Conservation (phyloP, 2,888 invertebrate species). For the Agrotis segetum region DNA sequence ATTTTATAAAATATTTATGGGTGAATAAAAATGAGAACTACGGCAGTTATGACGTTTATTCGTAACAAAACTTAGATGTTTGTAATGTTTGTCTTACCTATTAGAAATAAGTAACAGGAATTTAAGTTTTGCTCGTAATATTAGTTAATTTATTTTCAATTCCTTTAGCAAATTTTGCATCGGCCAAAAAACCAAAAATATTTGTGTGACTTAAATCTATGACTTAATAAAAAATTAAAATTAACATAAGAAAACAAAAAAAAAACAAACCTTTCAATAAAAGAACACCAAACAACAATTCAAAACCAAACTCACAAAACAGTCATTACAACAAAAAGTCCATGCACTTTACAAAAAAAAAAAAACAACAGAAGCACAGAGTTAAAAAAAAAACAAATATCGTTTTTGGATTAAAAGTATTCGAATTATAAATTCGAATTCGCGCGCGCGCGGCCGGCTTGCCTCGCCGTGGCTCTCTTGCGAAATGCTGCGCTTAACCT, state of each 20-base stretch:
- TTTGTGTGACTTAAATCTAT: background rate
- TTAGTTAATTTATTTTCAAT: background rate
- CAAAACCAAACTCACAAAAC: conserved; percentile 45
- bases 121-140: background rate
- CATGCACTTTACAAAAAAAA: conserved; percentile 40
- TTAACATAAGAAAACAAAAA: background rate
- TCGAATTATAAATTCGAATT: conserved; percentile 48
- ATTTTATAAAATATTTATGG: too few relatives aligned
- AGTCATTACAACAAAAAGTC: conserved; percentile 50
- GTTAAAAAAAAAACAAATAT: conserved; percentile 6
- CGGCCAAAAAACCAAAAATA: too few relatives aligned
- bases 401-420: conserved; percentile 38
- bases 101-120: background rate
- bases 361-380: conserved; percentile 19
- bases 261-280: conserved; percentile 32
- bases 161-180: background rate
- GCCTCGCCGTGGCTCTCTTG: conserved; percentile 55
- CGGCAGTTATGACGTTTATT: background rate
- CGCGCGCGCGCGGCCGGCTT: conserved; percentile 59
- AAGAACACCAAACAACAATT: conserved; percentile 20
- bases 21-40: background rate
- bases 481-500: conserved; percentile 68
- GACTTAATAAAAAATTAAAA: background rate
- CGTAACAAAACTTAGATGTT: background rate
- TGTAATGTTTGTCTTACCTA: background rate